Conservation (phyloP, 2,113 vertebrate species). For the Hippocampus guttulatus region DNA sequence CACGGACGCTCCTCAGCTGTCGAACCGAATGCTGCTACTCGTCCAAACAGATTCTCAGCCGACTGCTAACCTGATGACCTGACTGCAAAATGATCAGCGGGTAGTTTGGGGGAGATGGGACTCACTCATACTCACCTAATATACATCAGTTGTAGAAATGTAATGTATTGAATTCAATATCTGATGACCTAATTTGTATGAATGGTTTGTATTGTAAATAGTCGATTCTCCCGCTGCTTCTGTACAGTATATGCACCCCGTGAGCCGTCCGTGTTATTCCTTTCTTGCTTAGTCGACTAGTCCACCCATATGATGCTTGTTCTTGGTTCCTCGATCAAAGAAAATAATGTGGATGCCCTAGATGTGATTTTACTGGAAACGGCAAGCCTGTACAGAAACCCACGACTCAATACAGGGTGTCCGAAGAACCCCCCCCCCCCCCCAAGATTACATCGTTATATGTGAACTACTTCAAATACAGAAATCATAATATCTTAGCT, state of each 20-base stretch:
- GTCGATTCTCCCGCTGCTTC: slow-evolving; percentile 89
- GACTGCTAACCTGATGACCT: slow-evolving; percentile 19
- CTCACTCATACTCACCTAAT: slow-evolving; percentile 84
- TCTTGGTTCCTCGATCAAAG: slow-evolving; percentile 85
- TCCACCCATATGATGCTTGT: slow-evolving; percentile 83
- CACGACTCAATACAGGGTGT: slow-evolving; percentile 74
- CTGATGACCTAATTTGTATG: slow-evolving; percentile 92
- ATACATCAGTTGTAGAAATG: slow-evolving; percentile 66
- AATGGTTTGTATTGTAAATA: slow-evolving; percentile 99
- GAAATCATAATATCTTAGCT: too few species aligned
- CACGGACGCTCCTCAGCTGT: slow-evolving; percentile 11
- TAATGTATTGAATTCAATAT: slow-evolving; percentile 94
- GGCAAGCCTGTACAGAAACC: slow-evolving; percentile 88
- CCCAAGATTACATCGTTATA: not conserved
- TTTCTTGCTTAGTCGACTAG: slow-evolving; percentile 21
- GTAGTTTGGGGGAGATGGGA: slow-evolving; percentile 65
- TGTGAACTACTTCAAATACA: not conserved
- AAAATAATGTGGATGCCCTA: slow-evolving; percentile 89
- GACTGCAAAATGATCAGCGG: slow-evolving; percentile 23
- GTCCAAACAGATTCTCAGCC: slow-evolving; percentile 17
- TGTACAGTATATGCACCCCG: slow-evolving; percentile 81
- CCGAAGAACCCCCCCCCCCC: not conserved
- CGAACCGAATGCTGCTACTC: slow-evolving; percentile 10
- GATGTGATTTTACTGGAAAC: slow-evolving; percentile 89
- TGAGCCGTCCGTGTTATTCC: slow-evolving; percentile 54